These are phyloP conservation scores for Drosophila ohnishii DNA, from an alignment of 1,140 invertebrate genomes.

Conservation along the genomic window DNA sequence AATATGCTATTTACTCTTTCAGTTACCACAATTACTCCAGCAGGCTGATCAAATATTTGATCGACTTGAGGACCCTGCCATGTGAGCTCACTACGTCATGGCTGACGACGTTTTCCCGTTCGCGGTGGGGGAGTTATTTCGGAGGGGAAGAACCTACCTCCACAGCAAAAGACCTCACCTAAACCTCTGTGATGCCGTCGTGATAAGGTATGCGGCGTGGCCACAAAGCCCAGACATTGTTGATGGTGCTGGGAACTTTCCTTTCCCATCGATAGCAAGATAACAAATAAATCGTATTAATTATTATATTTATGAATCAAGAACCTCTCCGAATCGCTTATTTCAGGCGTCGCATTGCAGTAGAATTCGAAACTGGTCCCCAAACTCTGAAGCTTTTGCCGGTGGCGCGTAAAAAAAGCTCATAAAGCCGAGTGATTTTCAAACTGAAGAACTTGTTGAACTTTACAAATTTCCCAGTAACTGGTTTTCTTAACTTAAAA, in stretches of 20 bases:
- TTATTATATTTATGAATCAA: constrained; percentile 58
- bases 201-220: constrained; percentile 18
- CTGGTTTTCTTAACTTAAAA: neutral
- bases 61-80: constrained; percentile 23
- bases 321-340: constrained; percentile 22
- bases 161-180: neutral
- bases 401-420: constrained; percentile 41
- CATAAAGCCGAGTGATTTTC: neutral
- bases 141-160: constrained; percentile 35
- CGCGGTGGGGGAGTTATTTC: constrained; percentile 19
- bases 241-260: constrained; percentile 29
- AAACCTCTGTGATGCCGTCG: constrained; percentile 4
- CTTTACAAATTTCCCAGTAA: neutral
- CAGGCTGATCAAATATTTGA: constrained; percentile 75
- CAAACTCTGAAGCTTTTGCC: constrained; percentile 48
- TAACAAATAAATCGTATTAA: constrained; percentile 60
- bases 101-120: constrained; percentile 23
- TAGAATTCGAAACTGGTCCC: constrained; percentile 31
- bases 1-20: constrained; percentile 57
- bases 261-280: constrained; percentile 63
- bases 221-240: constrained; percentile 57
- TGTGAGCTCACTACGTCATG: constrained; percentile 51
- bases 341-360: constrained; percentile 57
- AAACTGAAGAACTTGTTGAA: constrained; percentile 18
- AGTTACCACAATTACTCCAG: constrained; percentile 72